Base-by-base conservation (phyloP, 1,140 invertebrate genomes). In the Tribolium madens region DNA sequence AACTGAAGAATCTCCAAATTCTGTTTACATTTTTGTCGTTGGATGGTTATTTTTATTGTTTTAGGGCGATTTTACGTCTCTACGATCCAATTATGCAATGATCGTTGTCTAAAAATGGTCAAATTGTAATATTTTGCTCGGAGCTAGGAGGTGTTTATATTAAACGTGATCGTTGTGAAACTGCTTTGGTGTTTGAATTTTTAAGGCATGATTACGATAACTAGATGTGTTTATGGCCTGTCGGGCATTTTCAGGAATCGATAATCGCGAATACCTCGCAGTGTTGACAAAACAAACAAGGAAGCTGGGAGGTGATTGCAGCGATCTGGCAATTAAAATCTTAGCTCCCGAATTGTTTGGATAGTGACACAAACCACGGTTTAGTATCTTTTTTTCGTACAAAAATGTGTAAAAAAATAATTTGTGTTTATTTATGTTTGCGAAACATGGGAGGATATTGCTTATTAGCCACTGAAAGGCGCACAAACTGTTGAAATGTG, bases 81-180 rank as follows among this genome's bases (percentile, higher is more conserved):
- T 64, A 3, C 36, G 57, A 18, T 57, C 52, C 17, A 57, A 64
- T 64, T 64, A 64, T 33, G 57, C n/a, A 60, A 26, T 15, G 18
- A 60, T 64, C 21, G 36, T 26, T 33, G 1, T 64, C 57, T 64
- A 42, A 26, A 64, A 64, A 14, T 33, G 7, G 7, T 60, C 13
- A 60, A 60, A 64, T 64, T 64, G 13, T 33, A 64, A n/a, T 14
- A n/a, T n/a, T 13, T 64, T 33, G 57, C 26, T 31, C 12, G 26
- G 1, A 64, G 57, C 26, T 36, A 33, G 18, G 18, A 60, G 26
- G 52, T 57, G 52, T 57, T 57, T 57, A 64, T 64, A 31, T 33
- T 12, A 9, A 64, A 42, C 26, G 57, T 64, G 26, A 64, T 33
- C 26, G 21, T 64, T 31, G 26, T 33, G 57, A 64, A 64, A 64